Evolutionary conservation across 2,888 invertebrate species (phyloP), one percentile per base, ranked within the genome.

Genomic region (Drosophila meridiana): DNA sequence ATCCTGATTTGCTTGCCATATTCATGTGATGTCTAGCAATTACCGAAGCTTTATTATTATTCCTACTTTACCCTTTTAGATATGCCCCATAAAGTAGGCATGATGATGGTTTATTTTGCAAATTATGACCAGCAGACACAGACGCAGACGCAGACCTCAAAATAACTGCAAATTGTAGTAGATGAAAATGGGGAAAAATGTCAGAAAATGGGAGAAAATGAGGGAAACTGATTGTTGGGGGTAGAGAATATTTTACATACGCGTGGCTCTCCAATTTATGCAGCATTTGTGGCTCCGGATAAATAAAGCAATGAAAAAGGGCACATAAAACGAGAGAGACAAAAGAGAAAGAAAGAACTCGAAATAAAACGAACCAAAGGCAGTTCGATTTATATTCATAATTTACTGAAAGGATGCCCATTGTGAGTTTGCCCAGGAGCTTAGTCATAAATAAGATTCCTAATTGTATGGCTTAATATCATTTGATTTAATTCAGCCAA

Each of bases 171-270:
- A 57, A 60, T 71, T 72, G 57, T 28, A 53, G 45, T n/a, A 50
- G 40, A 65, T 57, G 43, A 47, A 34, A 42, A 56, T 34, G 20
- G 14, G 40, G 14, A 14, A 40, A 40, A 3, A 4, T 4, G 5
- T 14, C 14, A 14, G 14, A 20, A 45, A 45, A 14, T n/a, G 32
- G 11, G n/a, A 4, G 32, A 34, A 45, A 26, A n/a, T 52, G n/a
- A 11, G 20, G 34, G 14, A 34, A 72, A 63, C 30, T 28, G 56
- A 11, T 32, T 48, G n/a, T 32, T 32, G 61, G 20, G n/a, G 42
- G 7, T 48, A 20, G 40, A 32, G 59, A 61, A 65, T 60, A 53
- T 56, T 78, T 76, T 52, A 45, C 67, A 77, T 61, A 76, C 43
- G 26, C 77, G n/a, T 26, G 32, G 43, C n/a, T 28, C 32, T 28